phyloP scores from a whole-genome alignment of 2,113 vertebrate species.

The Zingel zingel region DNA sequence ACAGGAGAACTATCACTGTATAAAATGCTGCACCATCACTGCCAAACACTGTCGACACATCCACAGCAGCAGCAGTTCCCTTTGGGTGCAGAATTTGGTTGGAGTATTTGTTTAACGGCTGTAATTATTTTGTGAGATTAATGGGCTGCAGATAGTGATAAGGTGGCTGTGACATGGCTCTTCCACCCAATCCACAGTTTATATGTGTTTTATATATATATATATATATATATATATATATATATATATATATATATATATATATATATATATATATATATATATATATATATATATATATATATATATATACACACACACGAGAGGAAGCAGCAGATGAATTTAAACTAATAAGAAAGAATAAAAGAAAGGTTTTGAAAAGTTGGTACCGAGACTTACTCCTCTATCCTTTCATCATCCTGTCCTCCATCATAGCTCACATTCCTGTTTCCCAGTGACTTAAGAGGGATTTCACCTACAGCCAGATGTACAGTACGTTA shows the following conservation, averaged over 20 bases:
- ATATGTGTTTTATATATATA: too few relatives aligned
- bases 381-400: slow-evolving; percentile 18
- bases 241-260: too few relatives aligned
- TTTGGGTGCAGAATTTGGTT: neutral
- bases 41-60: neutral
- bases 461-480: slow-evolving; percentile 5
- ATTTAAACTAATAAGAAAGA: neutral
- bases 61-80: neutral
- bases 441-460: slow-evolving; percentile 42
- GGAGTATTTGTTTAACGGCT: slow-evolving; percentile 10
- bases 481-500: neutral
- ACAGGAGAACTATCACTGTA: too few relatives aligned
- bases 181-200: neutral
- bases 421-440: slow-evolving; percentile 27
- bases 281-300: too few relatives aligned
- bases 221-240: too few relatives aligned
- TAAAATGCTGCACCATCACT: too few relatives aligned
- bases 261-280: too few relatives aligned
- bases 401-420: slow-evolving; percentile 20
- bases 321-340: neutral
- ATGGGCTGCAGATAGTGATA: neutral
- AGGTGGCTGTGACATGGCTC: slow-evolving; percentile 4
- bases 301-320: too few relatives aligned
- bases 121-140: slow-evolving; percentile 35
- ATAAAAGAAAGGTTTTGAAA: neutral